Conservation (phyloP, 2,797 vertebrate species). For the Thamnophis elegans region DNA sequence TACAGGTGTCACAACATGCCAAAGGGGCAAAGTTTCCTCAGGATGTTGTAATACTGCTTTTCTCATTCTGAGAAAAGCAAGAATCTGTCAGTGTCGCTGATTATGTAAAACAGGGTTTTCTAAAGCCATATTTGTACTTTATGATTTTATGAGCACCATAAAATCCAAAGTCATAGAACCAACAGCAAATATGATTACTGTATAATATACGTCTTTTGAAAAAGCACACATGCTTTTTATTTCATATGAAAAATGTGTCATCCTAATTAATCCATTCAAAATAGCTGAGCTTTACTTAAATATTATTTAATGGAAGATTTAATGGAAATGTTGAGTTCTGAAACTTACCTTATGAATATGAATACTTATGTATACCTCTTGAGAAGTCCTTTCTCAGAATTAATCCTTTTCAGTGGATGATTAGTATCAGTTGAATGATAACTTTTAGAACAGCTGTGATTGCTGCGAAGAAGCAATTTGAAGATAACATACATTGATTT, state of each 20-base stretch:
- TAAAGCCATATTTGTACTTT: background rate
- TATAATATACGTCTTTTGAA: background rate
- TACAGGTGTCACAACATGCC: background rate
- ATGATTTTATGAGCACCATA: background rate
- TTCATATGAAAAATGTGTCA: background rate
- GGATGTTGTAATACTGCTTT: background rate
- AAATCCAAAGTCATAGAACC: background rate
- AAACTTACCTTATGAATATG: background rate
- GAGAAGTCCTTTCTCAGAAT: background rate
- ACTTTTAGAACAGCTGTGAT: conserved; percentile 3
- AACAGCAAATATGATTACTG: background rate
- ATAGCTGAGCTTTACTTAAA: background rate
- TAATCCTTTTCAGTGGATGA: background rate
- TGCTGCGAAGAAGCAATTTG: background rate
- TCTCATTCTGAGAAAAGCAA: background rate
- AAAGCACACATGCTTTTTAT: background rate
- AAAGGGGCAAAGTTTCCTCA: background rate
- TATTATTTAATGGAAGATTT: background rate
- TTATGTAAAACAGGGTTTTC: background rate
- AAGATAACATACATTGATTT: background rate
- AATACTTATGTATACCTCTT: background rate
- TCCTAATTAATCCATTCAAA: background rate
- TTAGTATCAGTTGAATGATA: background rate
- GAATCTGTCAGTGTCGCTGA: background rate
- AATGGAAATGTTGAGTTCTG: background rate